A percentile compares a stretch with the other conserved stretches of the same genome.
Evolutionary conservation across 2,888 invertebrate species (phyloP).

Genomic region (Folsomia manolachei): DNA sequence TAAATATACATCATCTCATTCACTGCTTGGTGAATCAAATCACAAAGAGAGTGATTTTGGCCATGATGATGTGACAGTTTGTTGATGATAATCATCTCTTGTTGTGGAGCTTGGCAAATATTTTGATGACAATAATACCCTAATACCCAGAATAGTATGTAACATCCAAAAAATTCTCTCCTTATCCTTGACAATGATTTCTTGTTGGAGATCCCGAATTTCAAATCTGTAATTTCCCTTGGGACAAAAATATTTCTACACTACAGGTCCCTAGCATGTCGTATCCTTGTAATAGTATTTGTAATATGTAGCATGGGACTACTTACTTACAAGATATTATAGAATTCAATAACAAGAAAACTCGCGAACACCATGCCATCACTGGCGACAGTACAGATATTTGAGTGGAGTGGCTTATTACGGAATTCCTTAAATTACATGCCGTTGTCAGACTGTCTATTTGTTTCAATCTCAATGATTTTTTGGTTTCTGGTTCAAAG

Average conservation of each 20-base stretch:
- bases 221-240: not conserved
- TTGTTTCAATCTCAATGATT: not conserved
- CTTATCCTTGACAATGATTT: not conserved
- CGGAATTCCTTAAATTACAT: not conserved
- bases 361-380: too few relatives aligned
- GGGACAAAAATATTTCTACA: not conserved
- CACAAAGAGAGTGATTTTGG: not conserved
- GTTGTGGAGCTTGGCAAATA: not conserved
- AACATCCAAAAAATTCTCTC: too few relatives aligned
- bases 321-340: too few relatives aligned
- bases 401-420: not conserved
- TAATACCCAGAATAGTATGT: not conserved
- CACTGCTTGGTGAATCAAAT: too few relatives aligned
- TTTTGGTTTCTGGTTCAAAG: not conserved
- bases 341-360: too few relatives aligned
- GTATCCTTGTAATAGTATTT: not conserved
- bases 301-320: not conserved
- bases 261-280: not conserved
- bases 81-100: not conserved
- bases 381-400: too few relatives aligned
- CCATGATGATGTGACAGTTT: not conserved
- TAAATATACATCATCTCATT: too few relatives aligned
- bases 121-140: not conserved
- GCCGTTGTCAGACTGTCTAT: not conserved
- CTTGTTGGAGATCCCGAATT: not conserved